Percentiles rank a stretch among this genome's conserved stretches.
These are phyloP conservation scores for Drosophila melanocephala DNA, from an alignment of 2,888 invertebrate species.

Conservation along the genomic window DNA sequence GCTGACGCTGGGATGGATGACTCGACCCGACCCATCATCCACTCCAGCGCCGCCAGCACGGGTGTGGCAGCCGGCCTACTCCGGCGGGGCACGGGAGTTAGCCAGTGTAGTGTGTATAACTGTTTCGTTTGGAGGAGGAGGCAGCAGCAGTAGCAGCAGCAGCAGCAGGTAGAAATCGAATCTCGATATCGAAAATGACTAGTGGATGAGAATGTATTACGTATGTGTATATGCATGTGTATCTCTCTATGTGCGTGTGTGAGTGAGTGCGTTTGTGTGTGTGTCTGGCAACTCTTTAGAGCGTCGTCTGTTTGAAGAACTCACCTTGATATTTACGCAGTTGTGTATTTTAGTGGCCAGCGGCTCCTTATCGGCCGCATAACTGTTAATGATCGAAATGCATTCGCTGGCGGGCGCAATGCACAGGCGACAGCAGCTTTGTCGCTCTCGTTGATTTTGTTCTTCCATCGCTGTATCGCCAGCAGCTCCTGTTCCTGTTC, in stretches of 20 bases:
- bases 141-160: constrained; percentile 19
- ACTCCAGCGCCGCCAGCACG: constrained; percentile 26
- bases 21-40: constrained; percentile 32
- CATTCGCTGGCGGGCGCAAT: constrained; percentile 85
- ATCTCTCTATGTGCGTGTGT: neutral
- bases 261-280: neutral
- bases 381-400: constrained; percentile 85
- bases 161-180: constrained; percentile 45
- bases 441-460: constrained; percentile 72
- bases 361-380: constrained; percentile 86
- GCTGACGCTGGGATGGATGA: constrained; percentile 35
- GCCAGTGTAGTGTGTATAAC: constrained; percentile 52
- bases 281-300: constrained; percentile 15
- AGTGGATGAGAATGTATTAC: constrained; percentile 38
- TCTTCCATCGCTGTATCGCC: constrained; percentile 44
- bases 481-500: constrained; percentile 13
- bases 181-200: constrained; percentile 20
- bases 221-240: constrained; percentile 14
- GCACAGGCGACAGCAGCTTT: constrained; percentile 85
- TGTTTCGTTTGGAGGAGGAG: constrained; percentile 34
- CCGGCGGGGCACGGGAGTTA: constrained; percentile 45
- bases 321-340: constrained; percentile 86
- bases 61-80: constrained; percentile 50
- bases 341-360: constrained; percentile 84
- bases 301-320: constrained; percentile 40